Conservation (phyloP, 2,888 invertebrate genomes). For the Acleris emargana region DNA sequence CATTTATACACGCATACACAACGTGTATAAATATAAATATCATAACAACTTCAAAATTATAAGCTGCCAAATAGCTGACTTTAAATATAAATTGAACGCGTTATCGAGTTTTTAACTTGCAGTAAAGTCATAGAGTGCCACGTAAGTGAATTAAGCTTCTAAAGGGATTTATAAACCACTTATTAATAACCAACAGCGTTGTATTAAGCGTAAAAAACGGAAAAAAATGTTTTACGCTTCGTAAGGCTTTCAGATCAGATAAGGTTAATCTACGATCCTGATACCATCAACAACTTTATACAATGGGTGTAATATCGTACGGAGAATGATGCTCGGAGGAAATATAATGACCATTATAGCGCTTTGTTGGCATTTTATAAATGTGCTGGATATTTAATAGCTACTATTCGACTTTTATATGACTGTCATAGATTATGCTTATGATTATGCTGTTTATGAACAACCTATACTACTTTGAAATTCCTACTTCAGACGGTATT, state of each 20-base stretch:
- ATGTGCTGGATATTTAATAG: constrained; percentile 22
- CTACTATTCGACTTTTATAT: constrained; percentile 18
- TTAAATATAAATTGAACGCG: background rate
- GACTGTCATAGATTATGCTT: constrained; percentile 11
- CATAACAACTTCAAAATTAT: too few relatives aligned
- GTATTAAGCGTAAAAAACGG: constrained; percentile 36
- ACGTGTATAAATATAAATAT: too few relatives aligned
- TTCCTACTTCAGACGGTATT: background rate
- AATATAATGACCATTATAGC: constrained; percentile 35
- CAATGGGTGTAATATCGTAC: constrained; percentile 37
- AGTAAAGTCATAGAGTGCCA: too few relatives aligned
- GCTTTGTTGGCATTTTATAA: constrained; percentile 35
- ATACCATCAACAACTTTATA: constrained; percentile 36
- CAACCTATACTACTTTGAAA: constrained; percentile 7
- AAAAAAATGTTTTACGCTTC: constrained; percentile 51
- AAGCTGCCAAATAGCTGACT: too few relatives aligned
- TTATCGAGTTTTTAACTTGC: background rate
- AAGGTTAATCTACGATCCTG: constrained; percentile 46
- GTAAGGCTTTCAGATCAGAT: constrained; percentile 48
- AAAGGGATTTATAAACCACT: constrained; percentile 25
- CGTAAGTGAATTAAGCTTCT: background rate
- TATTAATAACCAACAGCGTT: constrained; percentile 32
- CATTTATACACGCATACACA: too few relatives aligned
- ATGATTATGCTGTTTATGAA: constrained; percentile 16
- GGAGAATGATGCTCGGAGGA: constrained; percentile 35